Conservation (phyloP, 2,113 vertebrate species). For the Periophthalmodon schlosseri region DNA sequence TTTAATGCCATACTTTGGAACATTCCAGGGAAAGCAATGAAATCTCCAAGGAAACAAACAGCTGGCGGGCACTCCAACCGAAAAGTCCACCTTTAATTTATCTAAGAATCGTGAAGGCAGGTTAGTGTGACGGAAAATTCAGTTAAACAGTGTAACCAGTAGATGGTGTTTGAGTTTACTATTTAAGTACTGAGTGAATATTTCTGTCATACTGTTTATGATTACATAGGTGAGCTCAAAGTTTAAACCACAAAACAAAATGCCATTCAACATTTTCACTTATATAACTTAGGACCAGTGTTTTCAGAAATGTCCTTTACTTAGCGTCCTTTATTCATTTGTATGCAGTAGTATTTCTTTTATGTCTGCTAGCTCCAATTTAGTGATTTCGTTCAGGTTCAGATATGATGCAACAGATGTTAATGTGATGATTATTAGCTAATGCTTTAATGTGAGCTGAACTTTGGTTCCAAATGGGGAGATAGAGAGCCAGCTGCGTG, state of each 20-base stretch:
- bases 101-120: background rate
- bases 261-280: background rate
- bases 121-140: background rate
- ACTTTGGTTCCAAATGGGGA: background rate
- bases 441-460: background rate
- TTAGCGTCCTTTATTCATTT: background rate
- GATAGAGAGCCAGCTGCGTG: too few relatives aligned
- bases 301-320: background rate
- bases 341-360: background rate
- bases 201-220: background rate
- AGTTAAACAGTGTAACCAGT: too few relatives aligned
- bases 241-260: background rate
- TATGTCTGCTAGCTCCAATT: background rate
- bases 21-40: too few relatives aligned
- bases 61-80: too few relatives aligned
- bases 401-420: background rate
- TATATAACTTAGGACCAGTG: too few relatives aligned
- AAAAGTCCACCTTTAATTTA: background rate
- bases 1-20: too few relatives aligned
- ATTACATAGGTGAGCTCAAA: background rate
- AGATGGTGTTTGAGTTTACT: too few relatives aligned
- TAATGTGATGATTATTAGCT: background rate
- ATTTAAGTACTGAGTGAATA: too few relatives aligned
- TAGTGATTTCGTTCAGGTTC: background rate
- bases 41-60: too few relatives aligned